Conservation (phyloP, 2,113 vertebrate species). For the Pitta sordida region DNA sequence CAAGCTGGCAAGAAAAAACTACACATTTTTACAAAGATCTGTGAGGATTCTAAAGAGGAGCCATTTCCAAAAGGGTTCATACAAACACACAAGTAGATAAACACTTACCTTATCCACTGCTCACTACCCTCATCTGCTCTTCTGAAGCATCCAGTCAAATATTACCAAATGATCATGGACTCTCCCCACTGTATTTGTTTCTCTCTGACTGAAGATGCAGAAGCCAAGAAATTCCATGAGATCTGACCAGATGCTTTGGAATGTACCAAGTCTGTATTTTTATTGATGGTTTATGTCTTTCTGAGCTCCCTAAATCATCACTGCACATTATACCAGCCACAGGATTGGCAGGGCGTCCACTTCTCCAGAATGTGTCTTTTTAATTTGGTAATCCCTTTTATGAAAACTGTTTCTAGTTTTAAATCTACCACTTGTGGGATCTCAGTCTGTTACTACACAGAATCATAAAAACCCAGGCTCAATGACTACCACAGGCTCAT, state of each 20-base stretch:
- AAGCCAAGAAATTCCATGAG: neutral
- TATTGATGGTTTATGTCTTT: slow-evolving; percentile 3
- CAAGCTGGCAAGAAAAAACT: neutral
- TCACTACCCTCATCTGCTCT: neutral
- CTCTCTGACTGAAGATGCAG: neutral
- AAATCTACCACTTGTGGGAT: neutral
- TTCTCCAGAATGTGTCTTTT: neutral
- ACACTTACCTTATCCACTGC: neutral
- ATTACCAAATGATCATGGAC: neutral
- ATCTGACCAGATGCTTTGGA: slow-evolving; percentile 8
- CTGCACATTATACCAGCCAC: neutral
- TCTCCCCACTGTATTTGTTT: neutral
- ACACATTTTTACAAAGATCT: neutral
- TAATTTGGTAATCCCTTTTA: neutral
- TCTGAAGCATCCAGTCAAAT: neutral
- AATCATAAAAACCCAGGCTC: neutral
- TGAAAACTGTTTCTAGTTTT: slow-evolving; percentile 16
- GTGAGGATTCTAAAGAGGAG: neutral
- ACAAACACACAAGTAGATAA: neutral
- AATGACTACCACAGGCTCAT: neutral
- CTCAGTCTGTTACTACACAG: neutral
- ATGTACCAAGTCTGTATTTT: slow-evolving; percentile 6
- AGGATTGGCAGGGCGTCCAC: neutral
- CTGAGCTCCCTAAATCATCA: neutral
- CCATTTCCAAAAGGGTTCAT: neutral